Base-by-base conservation (phyloP, 1,140 invertebrate species). In the Harlomillsia oculata region DNA sequence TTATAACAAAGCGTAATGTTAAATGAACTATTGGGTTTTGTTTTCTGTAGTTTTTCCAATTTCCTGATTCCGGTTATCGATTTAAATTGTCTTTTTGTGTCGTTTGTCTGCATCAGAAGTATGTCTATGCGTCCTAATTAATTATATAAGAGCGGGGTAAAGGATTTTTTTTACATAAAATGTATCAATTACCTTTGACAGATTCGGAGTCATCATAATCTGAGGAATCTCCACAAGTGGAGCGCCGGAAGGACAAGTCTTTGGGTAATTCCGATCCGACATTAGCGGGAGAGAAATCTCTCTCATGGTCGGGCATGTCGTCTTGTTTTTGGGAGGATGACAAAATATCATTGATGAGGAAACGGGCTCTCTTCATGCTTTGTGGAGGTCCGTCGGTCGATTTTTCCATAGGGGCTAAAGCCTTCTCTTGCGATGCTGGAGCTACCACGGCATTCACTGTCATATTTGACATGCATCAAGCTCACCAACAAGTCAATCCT, bases 111-210 rank as follows among this genome's bases (percentile, higher is more conserved):
- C n/a, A n/a, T n/a, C n/a, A n/a, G n/a, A n/a, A n/a, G n/a, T n/a
- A n/a, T n/a, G n/a, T n/a, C n/a, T n/a, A n/a, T n/a, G n/a, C n/a
- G n/a, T n/a, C n/a, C n/a, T n/a, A n/a, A n/a, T n/a, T n/a, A n/a
- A n/a, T n/a, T n/a, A n/a, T n/a, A n/a, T n/a, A n/a, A n/a, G n/a
- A n/a, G n/a, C n/a, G n/a, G n/a, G n/a, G n/a, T n/a, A n/a, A n/a
- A n/a, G n/a, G n/a, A n/a, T n/a, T n/a, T n/a, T n/a, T n/a, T n/a
- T n/a, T n/a, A n/a, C n/a, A n/a, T n/a, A n/a, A n/a, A n/a, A n/a
- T n/a, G n/a, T n/a, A n/a, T n/a, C n/a, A n/a, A n/a, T n/a, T 53
- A 65, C 63, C 63, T 62, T 65, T 65, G 21, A 65, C 57, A 29
- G 63, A 65, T 40, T 65, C 63, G 0, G 63, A 61, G 25, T 65